phyloP scores from a whole-genome alignment of 2,113 vertebrate genomes.

The Oncorhynchus mykiss region DNA sequence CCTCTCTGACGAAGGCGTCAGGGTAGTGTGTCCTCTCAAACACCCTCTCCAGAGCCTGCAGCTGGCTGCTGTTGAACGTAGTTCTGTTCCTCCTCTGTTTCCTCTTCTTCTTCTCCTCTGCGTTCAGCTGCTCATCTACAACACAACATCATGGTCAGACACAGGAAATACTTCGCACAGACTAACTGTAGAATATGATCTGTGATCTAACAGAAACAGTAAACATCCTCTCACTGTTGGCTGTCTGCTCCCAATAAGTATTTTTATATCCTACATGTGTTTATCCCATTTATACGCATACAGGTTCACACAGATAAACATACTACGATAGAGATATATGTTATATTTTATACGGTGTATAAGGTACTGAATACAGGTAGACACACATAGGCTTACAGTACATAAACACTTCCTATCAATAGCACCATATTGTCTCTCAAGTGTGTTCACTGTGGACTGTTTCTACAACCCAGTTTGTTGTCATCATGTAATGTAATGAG shows the following conservation, averaged over 20 bases:
- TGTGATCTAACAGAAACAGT: no score
- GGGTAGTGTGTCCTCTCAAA: conserved; percentile 98
- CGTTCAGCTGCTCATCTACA: conserved; percentile 92
- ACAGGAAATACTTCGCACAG: no score
- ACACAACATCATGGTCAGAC: neutral
- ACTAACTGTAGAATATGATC: no score
- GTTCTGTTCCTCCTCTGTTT: conserved; percentile 96
- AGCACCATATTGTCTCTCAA: neutral
- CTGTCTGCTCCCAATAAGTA: no score
- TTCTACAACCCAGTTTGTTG: conserved; percentile 14
- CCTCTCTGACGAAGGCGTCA: conserved; percentile 95
- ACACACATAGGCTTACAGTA: neutral
- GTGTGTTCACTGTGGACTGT: neutral
- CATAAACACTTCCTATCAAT: neutral
- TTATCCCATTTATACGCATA: no score
- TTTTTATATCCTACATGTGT: no score
- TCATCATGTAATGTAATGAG: conserved; percentile 3
- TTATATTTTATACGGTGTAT: no score
- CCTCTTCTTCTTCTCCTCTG: conserved; percentile 96
- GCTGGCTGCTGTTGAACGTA: conserved; percentile 97
- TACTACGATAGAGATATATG: no score
- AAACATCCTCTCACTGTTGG: no score
- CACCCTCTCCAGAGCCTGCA: conserved; percentile 94
- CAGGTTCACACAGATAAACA: no score
- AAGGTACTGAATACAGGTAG: neutral